Evolutionary conservation across 2,797 vertebrate species (phyloP), one percentile per base, ranked within the genome.

Genomic region (Spondyliosoma cantharus): DNA sequence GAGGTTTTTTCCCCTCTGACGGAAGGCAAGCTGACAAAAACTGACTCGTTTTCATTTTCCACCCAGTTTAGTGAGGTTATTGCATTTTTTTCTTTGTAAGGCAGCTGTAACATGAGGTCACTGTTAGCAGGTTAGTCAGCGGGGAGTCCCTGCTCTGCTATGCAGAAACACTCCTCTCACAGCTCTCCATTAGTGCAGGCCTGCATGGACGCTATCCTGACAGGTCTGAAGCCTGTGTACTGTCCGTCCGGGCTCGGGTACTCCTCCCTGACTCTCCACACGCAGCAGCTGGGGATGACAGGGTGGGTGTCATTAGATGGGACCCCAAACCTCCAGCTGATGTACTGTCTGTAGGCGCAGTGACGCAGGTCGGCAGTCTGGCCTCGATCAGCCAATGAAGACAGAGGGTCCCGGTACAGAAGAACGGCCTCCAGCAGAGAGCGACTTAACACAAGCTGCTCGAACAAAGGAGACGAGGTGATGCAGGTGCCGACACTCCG

Each of bases 251-350:
- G 63, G 27, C 87, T 95, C 2, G 95, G 94, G 43, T 94, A 96
- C 52, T 84, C 72, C 17, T 57, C 85, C 86, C 94, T 91, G 86
- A 97, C 93, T 22, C 72, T 92, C 91, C 83, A 49, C 78, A 95
- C 92, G 71, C 96, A 96, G 87, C 96, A 97, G 83, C 93, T 94
- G 45, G 96, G 96, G 57, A 97, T 71, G 73, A 93, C 71, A 0
- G 96, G 94, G 32, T 90, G 86, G 71, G 88, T 49, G 42, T 90
- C 87, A 0, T 74, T 57, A 16, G 95, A 81, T 2, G 90, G 89
- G 48, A 76, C 82, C 19, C 95, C 95, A 7, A 97, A 95, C 68
- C 94, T 90, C 96, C 96, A 97, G 81, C 45, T 78, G 49, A 96
- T 5, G 1, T 95, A 97, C 52, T 95, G 93, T 42, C 79, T 58